These are phyloP conservation scores for Anthonomus grandis DNA, from an alignment of 1,140 invertebrate species.

Conservation along the genomic window DNA sequence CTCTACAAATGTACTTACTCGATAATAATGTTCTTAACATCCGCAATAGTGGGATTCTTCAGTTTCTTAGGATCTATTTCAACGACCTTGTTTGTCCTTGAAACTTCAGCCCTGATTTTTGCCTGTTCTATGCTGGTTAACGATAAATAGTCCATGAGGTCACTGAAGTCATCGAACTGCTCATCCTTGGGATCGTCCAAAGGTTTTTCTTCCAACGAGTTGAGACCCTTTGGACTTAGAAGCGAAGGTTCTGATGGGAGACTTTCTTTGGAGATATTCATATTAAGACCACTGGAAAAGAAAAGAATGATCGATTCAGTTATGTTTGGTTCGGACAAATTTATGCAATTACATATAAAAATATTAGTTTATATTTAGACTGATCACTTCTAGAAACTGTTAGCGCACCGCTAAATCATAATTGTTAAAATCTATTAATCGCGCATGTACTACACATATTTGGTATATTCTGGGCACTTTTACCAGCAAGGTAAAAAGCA, in stretches of 20 bases:
- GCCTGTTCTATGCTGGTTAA: slow-evolving; percentile 52
- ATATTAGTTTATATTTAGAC: too few relatives aligned
- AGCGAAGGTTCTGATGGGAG: slow-evolving; percentile 33
- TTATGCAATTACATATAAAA: too few relatives aligned
- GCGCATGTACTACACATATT: too few relatives aligned
- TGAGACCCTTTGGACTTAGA: background rate
- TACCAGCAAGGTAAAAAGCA: too few relatives aligned
- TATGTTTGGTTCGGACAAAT: too few relatives aligned
- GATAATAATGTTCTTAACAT: slow-evolving; percentile 52
- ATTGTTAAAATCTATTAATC: too few relatives aligned
- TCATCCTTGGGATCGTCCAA: slow-evolving; percentile 32
- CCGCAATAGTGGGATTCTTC: slow-evolving; percentile 63
- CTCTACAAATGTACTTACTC: slow-evolving; percentile 35
- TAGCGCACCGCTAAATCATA: too few relatives aligned
- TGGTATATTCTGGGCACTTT: too few relatives aligned
- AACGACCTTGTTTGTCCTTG: slow-evolving; percentile 48
- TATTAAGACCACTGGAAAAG: slow-evolving; percentile 42
- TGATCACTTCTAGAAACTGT: too few relatives aligned
- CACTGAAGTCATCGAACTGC: slow-evolving; percentile 56
- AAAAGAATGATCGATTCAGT: too few relatives aligned
- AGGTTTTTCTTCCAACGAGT: slow-evolving; percentile 12
- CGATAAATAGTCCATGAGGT: slow-evolving; percentile 53
- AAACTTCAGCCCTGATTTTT: slow-evolving; percentile 39
- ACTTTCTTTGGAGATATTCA: slow-evolving; percentile 45
- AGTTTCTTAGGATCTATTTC: slow-evolving; percentile 51